Evolutionary conservation across 2,797 vertebrate species (phyloP).

Genomic region (Tragelaphus oryx): DNA sequence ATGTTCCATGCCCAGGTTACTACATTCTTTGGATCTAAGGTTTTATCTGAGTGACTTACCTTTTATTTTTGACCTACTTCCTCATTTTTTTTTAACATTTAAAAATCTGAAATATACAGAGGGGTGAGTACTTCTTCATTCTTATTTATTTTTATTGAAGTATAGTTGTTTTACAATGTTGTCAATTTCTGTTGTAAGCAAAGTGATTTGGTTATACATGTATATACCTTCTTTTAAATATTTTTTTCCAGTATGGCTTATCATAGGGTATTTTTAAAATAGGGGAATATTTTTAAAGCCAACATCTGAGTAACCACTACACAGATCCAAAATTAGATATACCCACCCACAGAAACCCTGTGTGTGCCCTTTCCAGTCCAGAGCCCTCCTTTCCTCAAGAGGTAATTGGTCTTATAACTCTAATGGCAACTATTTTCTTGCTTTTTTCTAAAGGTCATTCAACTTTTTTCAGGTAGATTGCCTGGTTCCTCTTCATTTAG

Average conservation of each 20-base stretch:
- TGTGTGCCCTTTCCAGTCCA: background rate
- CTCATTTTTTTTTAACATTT: background rate
- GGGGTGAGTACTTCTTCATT: background rate
- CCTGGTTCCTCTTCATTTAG: background rate
- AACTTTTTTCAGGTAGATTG: background rate
- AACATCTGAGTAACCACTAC: background rate
- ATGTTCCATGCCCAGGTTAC: background rate
- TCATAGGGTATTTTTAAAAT: background rate
- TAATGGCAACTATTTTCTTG: background rate
- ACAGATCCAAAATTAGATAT: background rate
- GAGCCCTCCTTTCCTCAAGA: background rate
- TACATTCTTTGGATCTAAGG: background rate
- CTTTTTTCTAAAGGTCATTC: background rate
- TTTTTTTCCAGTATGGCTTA: background rate
- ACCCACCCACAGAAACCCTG: background rate
- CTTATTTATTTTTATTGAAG: background rate
- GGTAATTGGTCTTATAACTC: background rate
- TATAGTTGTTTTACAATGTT: background rate
- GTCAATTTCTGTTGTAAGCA: background rate
- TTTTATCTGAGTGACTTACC: background rate
- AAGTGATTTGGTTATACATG: background rate
- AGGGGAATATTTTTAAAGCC: background rate
- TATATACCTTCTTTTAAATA: background rate
- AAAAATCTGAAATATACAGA: background rate
- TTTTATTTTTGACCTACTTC: background rate